Evolutionary conservation across 2,797 vertebrate genomes (phyloP), one percentile per base, ranked within the genome.

Genomic region (Hemibagrus guttatus): DNA sequence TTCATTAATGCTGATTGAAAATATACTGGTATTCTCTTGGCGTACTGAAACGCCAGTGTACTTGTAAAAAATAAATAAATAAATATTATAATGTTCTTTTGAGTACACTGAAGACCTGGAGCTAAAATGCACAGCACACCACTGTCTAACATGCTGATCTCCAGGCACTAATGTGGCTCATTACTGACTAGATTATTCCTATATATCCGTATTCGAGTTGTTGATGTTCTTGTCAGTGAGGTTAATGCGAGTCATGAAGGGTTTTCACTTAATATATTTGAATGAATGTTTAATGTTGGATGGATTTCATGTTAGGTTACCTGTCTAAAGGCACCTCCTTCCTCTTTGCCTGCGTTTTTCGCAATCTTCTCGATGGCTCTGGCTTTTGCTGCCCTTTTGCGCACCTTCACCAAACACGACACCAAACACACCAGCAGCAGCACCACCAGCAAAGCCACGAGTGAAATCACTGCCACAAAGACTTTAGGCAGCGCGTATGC

Each of bases 291-390:
- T 12, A 71, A 23, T 46, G 79, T 56, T 56, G 23, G 35, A 28
- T 2, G 46, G 26, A 16, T 59, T 74, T 28, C 4, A 52, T 21
- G 49, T 31, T 35, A n/a, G 68, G 0, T 42, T 87, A 96, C 96
- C 95, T 96, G 93, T 94, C 95, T 93, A 86, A 96, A 96, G 74
- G 94, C 92, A 11, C 95, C 95, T 71, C 95, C 96, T 63, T 96
- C 95, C 54, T 94, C 94, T 89, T 95, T 95, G 89, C 95, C 95
- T 63, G 95, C 94, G 0, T 94, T 92, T 81, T 96, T 88, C 84
- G 94, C 95, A 12, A 96, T 92, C 92, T 96, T 95, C 86, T 96
- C 94, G 79, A 96, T 88, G 52, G 94, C 94, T 4, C 92, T 91
- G 0, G 94, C 91, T 90, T 95, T 95, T 87, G 93, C 94, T 81